Percentiles rank a stretch among this genome's conserved stretches.
These are phyloP conservation scores for Ophioninae sp. DNA, from an alignment of 2,888 invertebrate genomes.

Conservation along the genomic window DNA sequence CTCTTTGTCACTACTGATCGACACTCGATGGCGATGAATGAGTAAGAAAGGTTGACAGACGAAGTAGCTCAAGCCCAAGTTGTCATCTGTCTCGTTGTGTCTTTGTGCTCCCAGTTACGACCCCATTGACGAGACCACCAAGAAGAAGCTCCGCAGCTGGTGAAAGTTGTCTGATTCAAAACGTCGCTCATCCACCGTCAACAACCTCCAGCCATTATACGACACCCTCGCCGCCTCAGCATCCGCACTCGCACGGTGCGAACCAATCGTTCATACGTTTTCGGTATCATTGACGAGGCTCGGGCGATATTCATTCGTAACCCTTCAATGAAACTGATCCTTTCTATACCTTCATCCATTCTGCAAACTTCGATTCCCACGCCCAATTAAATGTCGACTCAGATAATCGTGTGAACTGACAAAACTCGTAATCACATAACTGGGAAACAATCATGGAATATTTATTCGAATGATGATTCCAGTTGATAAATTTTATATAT, in stretches of 20 bases:
- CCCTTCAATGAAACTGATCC: neutral
- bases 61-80: conserved; percentile 11
- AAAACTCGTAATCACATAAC: neutral
- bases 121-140: conserved; percentile 75
- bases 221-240: conserved; percentile 80
- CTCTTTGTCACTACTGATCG: neutral
- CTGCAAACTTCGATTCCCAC: neutral
- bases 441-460: neutral
- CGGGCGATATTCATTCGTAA: neutral
- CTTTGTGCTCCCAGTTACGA: conserved; percentile 73
- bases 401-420: neutral
- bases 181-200: conserved; percentile 75
- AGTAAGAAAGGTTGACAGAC: conserved; percentile 1
- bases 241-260: conserved; percentile 75
- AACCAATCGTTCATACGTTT: conserved; percentile 42
- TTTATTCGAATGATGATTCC: neutral
- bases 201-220: conserved; percentile 81
- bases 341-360: neutral
- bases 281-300: neutral
- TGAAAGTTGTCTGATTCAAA: conserved; percentile 75
- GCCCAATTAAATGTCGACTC: too few relatives aligned
- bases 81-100: conserved; percentile 54
- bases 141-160: conserved; percentile 78
- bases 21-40: neutral
- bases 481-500: neutral